These are phyloP conservation scores for Gastrophysa polygoni DNA, from an alignment of 2,888 invertebrate species.

Conservation along the genomic window DNA sequence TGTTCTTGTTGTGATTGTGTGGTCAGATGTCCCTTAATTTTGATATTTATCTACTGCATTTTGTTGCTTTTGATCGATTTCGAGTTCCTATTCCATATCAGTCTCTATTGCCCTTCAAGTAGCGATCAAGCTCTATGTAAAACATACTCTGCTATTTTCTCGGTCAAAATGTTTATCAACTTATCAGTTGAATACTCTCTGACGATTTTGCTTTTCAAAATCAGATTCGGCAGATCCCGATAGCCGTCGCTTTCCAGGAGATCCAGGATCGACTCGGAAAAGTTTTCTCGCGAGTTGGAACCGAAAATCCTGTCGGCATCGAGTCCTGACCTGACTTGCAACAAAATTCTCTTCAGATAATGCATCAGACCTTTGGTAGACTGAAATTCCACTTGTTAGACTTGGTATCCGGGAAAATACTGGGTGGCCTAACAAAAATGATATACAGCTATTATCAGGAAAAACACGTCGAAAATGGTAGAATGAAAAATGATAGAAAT, in stretches of 20 bases:
- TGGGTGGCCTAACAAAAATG: too few relatives aligned
- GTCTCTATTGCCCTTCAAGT: too few relatives aligned
- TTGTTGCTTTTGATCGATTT: too few relatives aligned
- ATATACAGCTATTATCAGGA: too few relatives aligned
- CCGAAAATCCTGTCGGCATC: constrained; percentile 60
- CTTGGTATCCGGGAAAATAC: too few relatives aligned
- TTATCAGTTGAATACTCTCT: constrained; percentile 65
- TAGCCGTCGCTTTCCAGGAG: constrained; percentile 56
- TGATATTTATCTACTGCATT: too few relatives aligned
- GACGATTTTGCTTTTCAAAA: constrained; percentile 61
- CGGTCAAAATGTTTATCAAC: constrained; percentile 58
- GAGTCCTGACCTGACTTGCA: constrained; percentile 56
- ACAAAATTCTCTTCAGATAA: constrained; percentile 54
- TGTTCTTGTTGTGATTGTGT: too few relatives aligned
- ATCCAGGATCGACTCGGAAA: constrained; percentile 56
- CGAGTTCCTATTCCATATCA: too few relatives aligned
- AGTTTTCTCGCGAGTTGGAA: constrained; percentile 51
- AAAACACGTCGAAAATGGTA: too few relatives aligned
- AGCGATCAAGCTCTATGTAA: background rate
- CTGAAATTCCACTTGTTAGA: constrained; percentile 40
- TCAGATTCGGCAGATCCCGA: constrained; percentile 59
- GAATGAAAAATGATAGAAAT: too few relatives aligned
- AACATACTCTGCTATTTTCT: constrained; percentile 45
- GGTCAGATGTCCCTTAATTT: too few relatives aligned
- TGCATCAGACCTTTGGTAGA: constrained; percentile 53